Percentiles rank a stretch among this genome's conserved stretches.
These are phyloP conservation scores for Micropterix aruncella DNA, from an alignment of 2,888 invertebrate genomes.

Conservation along the genomic window DNA sequence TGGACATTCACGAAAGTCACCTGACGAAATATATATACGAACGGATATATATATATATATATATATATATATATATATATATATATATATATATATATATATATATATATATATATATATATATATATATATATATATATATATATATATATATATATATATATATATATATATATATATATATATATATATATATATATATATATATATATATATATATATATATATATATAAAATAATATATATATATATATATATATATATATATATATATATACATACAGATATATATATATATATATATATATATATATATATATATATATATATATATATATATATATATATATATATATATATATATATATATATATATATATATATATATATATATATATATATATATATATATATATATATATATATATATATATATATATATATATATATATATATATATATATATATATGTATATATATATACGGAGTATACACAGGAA, in stretches of 20 bases:
- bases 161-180: constrained; percentile 2
- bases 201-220: not conserved
- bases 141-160: constrained; percentile 2
- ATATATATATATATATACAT: not conserved
- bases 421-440: no score
- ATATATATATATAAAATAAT: not conserved
- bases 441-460: no score
- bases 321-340: no score
- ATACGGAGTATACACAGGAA: no score
- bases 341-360: no score
- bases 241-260: not conserved
- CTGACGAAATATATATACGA: not conserved
- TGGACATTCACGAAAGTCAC: no score
- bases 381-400: no score
- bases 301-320: not conserved
- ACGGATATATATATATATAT: not conserved
- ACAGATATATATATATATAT: not conserved
- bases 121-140: not conserved
- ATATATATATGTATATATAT: no score
- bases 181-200: not conserved
- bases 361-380: no score
- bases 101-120: not conserved
- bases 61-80: not conserved
- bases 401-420: no score
- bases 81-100: not conserved